Base-by-base conservation (phyloP, 2,888 invertebrate genomes). In the Bugula neritina region DNA sequence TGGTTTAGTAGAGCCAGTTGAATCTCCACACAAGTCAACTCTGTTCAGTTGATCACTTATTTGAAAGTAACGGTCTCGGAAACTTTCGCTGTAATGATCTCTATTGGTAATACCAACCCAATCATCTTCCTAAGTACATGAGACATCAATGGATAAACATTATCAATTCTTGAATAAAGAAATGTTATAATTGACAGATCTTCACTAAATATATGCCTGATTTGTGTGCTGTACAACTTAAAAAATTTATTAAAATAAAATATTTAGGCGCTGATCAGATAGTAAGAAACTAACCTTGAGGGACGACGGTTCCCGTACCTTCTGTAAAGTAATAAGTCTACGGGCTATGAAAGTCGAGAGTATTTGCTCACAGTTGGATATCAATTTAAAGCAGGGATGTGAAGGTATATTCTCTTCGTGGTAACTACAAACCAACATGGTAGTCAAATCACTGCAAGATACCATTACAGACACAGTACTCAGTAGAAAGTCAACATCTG, bases 291-390 rank as follows among this genome's bases (percentile, higher is more conserved):
- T 29, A 2, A 63, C 63, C 29, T 63, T 63, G 63, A 63, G 27
- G 25, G 27, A 2, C 10, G 29, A 27, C 10, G 70, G 70, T 73
- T 90, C 89, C 29, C 85, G 82, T 0, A 87, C 82, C 86, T 95
- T 96, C 83, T 90, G 89, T 84, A 92, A 94, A 0, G 94, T 94
- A 34, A 97, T 88, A 57, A 97, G 87, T 69, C 94, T 85, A 31
- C 97, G 87, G 17, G 93, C 90, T 0, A 93, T 90, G 77, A 90
- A 88, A 77, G 89, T 89, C 21, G 91, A 92, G 70, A 99, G 85
- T 25, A 89, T 86, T 85, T 99, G 98, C 84, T 98, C 96, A 10
- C 92, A 92, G 86, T 93, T 96, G 29, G 90, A 89, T 52, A 92
- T 85, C 71, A 98, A 84, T 73, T 85, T 80, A 73, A 99, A 86